These are phyloP conservation scores for Gortyna flavago DNA, from an alignment of 2,888 invertebrate genomes.

Conservation along the genomic window DNA sequence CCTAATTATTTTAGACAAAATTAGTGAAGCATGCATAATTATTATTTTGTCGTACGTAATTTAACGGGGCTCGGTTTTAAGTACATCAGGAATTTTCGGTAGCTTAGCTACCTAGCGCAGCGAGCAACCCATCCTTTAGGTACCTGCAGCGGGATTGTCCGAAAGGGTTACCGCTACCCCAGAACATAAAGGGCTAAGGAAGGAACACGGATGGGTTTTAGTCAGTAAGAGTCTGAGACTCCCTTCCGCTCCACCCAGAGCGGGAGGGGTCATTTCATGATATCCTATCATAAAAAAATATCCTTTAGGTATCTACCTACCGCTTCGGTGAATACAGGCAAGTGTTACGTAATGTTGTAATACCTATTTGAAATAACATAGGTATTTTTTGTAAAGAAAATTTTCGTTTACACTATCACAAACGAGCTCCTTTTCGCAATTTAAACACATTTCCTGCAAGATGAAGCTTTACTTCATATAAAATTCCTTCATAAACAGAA, in stretches of 20 bases:
- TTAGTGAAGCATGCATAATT: not conserved
- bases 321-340: not conserved
- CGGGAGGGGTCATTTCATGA: too few species aligned
- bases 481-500: not conserved
- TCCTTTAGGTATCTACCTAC: too few species aligned
- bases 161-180: too few species aligned
- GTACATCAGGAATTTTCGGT: not conserved
- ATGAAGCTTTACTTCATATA: not conserved
- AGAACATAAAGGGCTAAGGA: too few species aligned
- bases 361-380: not conserved
- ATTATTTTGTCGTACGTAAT: not conserved
- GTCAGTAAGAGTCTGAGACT: too few species aligned
- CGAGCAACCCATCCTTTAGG: too few species aligned
- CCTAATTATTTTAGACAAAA: not conserved
- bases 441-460: not conserved
- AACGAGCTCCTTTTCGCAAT: not conserved
- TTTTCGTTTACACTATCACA: not conserved
- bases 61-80: not conserved
- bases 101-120: not conserved
- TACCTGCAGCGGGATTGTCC: too few species aligned
- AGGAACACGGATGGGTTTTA: too few species aligned
- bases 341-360: too few species aligned
- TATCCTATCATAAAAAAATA: too few species aligned
- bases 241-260: too few species aligned
- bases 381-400: too few species aligned